These are phyloP conservation scores for Tipula vernalis DNA, from an alignment of 2,888 invertebrate genomes.

Conservation along the genomic window DNA sequence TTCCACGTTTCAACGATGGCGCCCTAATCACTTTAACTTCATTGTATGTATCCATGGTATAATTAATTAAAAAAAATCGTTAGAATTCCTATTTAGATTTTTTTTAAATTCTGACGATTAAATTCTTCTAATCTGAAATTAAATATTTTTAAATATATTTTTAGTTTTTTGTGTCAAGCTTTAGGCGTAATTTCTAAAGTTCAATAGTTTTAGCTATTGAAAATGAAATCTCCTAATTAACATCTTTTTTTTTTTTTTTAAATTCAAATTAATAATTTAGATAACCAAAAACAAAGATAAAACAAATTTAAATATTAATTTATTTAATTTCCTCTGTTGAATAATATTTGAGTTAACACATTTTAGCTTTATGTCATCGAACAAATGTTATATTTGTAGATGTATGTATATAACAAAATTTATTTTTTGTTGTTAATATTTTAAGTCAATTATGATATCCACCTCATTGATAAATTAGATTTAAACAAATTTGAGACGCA, in stretches of 20 bases:
- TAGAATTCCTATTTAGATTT: not conserved
- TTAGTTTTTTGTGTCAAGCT: not conserved
- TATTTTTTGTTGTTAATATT: not conserved
- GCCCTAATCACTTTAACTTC: slow-evolving; percentile 52
- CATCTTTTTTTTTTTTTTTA: not conserved
- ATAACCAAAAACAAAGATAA: not conserved
- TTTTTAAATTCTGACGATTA: not conserved
- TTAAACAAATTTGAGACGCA: not conserved
- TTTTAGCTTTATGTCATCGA: not conserved
- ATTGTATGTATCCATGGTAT: not conserved
- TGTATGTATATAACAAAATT: not conserved
- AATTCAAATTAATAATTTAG: not conserved
- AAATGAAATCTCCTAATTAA: not conserved
- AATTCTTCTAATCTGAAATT: not conserved
- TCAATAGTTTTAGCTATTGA: not conserved
- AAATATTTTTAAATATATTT: not conserved
- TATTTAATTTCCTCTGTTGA: not conserved
- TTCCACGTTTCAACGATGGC: slow-evolving; percentile 65
- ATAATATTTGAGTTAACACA: not conserved
- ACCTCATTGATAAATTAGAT: not conserved
- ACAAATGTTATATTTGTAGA: not conserved
- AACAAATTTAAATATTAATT: not conserved
- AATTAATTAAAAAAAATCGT: not conserved
- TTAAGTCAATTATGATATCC: not conserved
- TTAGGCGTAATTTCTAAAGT: not conserved